Evolutionary conservation across 1,140 invertebrate species (phyloP).

Genomic region (Lasioglossum baleicum): DNA sequence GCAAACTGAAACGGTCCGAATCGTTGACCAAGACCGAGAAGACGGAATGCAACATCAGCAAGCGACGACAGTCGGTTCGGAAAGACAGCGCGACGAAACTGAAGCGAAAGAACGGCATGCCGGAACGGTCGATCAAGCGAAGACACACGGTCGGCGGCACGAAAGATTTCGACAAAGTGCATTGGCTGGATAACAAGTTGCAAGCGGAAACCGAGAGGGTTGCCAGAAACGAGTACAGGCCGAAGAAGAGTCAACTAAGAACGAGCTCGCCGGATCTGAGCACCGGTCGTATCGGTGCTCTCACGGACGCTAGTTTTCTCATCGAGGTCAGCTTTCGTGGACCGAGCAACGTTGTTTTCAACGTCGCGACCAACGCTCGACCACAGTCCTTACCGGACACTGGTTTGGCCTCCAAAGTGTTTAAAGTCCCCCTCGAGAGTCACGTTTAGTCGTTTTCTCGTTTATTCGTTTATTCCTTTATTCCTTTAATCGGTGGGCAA

Average conservation of each 20-base stretch:
- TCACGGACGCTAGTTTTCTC: conserved; percentile 76
- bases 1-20: conserved; percentile 83
- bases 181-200: conserved; percentile 81
- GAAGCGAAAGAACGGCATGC: conserved; percentile 88
- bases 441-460: conserved; percentile 74
- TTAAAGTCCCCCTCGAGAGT: conserved; percentile 82
- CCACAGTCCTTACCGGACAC: conserved; percentile 82
- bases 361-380: conserved; percentile 78
- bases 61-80: conserved; percentile 82
- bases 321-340: conserved; percentile 81
- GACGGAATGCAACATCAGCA: conserved; percentile 89
- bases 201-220: conserved; percentile 79
- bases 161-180: conserved; percentile 89
- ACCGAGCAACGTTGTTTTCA: conserved; percentile 81
- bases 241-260: conserved; percentile 79
- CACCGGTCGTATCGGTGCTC: conserved; percentile 76
- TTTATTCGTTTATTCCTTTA: too few species aligned
- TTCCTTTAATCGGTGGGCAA: too few species aligned
- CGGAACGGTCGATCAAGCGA: conserved; percentile 89
- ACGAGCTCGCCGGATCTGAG: conserved; percentile 84
- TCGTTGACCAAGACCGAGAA: conserved; percentile 90
- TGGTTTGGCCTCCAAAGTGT: conserved; percentile 78
- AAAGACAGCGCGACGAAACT: conserved; percentile 82
- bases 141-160: conserved; percentile 95
- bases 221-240: conserved; percentile 77